Percentiles rank a stretch among this genome's conserved stretches.
phyloP scores from a whole-genome alignment of 2,797 vertebrate species.

The Gouania willdenowi region DNA sequence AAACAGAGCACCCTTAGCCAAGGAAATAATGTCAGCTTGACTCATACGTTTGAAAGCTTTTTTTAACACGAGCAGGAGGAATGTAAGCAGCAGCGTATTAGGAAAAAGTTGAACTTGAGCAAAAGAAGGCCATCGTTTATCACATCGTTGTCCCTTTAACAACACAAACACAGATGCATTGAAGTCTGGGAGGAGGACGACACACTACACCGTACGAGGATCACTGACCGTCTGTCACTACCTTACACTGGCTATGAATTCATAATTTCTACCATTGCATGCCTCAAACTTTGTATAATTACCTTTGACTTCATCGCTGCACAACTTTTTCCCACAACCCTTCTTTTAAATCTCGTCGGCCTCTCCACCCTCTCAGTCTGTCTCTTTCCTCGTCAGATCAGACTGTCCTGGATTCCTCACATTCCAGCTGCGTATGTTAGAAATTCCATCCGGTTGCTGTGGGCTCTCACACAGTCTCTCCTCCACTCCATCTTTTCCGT shows the following conservation, averaged over 20 bases:
- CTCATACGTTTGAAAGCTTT: no score
- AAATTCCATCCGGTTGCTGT: conserved; percentile 84
- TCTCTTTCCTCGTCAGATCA: conserved; percentile 62
- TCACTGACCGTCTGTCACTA: conserved; percentile 10
- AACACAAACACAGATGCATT: neutral
- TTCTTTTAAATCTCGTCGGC: no score
- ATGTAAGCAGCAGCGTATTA: neutral
- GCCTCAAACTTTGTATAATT: conserved; percentile 35
- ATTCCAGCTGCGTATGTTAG: conserved; percentile 87
- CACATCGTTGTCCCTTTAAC: no score
- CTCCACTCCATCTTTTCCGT: conserved; percentile 51
- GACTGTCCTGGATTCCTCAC: conserved; percentile 84
- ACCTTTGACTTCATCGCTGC: conserved; percentile 12
- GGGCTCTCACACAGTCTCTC: conserved; percentile 47
- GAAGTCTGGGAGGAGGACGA: conserved; percentile 19
- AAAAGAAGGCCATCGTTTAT: neutral
- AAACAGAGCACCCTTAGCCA: no score
- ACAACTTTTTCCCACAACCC: conserved; percentile 16
- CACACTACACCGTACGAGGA: conserved; percentile 17
- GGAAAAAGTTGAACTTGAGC: neutral
- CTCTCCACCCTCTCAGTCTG: no score
- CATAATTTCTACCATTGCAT: conserved; percentile 43
- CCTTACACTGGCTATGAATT: conserved; percentile 36
- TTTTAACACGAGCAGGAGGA: no score
- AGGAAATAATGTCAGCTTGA: no score